Conservation (phyloP, 2,888 invertebrate genomes). For the Seira sanloemensis region DNA sequence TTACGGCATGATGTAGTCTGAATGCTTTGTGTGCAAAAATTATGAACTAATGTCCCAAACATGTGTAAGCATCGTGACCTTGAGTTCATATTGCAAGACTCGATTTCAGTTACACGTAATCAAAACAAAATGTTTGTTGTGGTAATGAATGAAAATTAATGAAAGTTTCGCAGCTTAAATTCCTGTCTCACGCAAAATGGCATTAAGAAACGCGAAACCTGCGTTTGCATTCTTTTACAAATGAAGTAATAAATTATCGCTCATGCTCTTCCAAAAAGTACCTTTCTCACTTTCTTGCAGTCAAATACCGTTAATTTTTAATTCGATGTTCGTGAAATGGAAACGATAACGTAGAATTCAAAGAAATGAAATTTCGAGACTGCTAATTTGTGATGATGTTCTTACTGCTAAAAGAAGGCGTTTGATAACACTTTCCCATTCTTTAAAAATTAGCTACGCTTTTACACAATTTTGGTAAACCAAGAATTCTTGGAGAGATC, state of each 20-base stretch:
- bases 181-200: constrained; percentile 15
- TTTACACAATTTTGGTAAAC: neutral
- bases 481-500: neutral
- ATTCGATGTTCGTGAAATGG: neutral
- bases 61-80: constrained; percentile 37
- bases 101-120: constrained; percentile 48
- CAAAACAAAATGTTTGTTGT: constrained; percentile 32
- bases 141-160: constrained; percentile 6
- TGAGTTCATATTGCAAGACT: constrained; percentile 34
- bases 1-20: no score
- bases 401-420: neutral
- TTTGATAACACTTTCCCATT: neutral
- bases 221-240: neutral
- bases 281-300: neutral
- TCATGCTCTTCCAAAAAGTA: no score
- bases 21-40: no score
- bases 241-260: neutral
- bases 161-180: constrained; percentile 36
- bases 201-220: neutral
- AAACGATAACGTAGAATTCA: neutral
- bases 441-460: neutral
- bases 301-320: neutral
- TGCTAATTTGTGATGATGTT: neutral
- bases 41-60: no score
- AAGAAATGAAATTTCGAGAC: neutral